Base-by-base conservation (phyloP, 2,888 invertebrate genomes). In the Zaprionus bogoriensis region DNA sequence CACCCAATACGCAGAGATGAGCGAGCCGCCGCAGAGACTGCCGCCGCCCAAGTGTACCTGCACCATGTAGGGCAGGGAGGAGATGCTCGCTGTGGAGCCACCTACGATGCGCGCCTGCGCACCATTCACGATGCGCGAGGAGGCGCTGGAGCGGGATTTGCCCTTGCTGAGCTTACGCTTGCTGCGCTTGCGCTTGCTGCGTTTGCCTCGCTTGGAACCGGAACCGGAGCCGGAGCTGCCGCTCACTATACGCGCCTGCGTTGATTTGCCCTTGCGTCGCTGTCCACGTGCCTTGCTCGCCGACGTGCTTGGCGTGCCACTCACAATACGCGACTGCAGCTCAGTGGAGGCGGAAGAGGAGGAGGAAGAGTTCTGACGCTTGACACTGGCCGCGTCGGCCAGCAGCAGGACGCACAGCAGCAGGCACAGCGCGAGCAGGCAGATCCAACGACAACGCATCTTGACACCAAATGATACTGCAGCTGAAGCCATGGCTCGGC, bases 21-120 rank as follows among this genome's bases (percentile, higher is more conserved):
- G 57, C 0, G 75, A 38, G n/a, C 82, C 89, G 0, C 88, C 86
- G 30, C 89, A 89, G 0, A 80, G n/a, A 12, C 25, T 7, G 3
- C 12, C 52, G 0, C 27, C 4, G 0, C 46, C 52, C 0, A 47
- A 45, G 9, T 60, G 54, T 32, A 70, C 19, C 65, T 67, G 61
- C 20, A 88, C 54, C 50, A 78, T 25, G 17, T 66, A 79, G 1
- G 67, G 63, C 28, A 54, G 30, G 0, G 36, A 12, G 10, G 38
- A 32, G 3, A 84, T 73, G 1, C 36, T 25, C 2, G 0, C 3
- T 2, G 19, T 22, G 0, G 32, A 6, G 10, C 88, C 87, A 2
- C 66, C 70, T 1, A 53, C 42, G 36, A 87, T 74, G n/a, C 68
- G 67, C 0, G 69, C 30, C 10, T 45, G 20, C 3, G 54, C 36